Evolutionary conservation across 1,140 invertebrate species (phyloP).

Genomic region (Hormaphis cornu): DNA sequence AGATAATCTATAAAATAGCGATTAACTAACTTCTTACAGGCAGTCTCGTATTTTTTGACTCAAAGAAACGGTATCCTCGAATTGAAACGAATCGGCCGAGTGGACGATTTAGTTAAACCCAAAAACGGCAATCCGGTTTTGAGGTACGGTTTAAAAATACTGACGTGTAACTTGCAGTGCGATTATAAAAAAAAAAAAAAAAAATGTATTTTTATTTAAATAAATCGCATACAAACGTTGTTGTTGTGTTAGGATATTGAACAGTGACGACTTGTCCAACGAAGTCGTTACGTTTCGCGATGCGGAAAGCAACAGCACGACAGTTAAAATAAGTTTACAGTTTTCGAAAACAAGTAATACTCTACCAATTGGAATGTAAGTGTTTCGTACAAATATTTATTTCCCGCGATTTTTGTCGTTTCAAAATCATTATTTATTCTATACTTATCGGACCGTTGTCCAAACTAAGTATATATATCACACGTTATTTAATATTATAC

Average conservation of each 20-base stretch:
- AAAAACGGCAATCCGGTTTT: not conserved
- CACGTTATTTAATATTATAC: too few relatives aligned
- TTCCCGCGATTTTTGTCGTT: not conserved
- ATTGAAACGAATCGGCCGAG: not conserved
- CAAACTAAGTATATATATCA: too few relatives aligned
- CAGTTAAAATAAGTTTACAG: not conserved
- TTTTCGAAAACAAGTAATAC: not conserved
- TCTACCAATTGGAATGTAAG: not conserved
- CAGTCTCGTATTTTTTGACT: conserved; percentile 7
- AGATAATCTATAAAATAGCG: too few relatives aligned
- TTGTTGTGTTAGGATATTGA: not conserved
- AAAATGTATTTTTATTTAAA: too few relatives aligned
- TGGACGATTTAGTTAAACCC: not conserved
- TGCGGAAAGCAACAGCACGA: not conserved
- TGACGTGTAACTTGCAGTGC: too few relatives aligned
- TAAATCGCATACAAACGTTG: too few relatives aligned
- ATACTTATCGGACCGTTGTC: too few relatives aligned
- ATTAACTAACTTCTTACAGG: too few relatives aligned
- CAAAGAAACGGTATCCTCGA: not conserved
- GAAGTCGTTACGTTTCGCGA: not conserved
- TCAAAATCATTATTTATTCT: not conserved
- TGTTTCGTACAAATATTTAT: not conserved
- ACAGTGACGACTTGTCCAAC: not conserved
- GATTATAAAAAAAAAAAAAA: too few relatives aligned
- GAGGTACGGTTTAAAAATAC: too few relatives aligned